These are phyloP conservation scores for Pygocentrus nattereri DNA, from an alignment of 2,797 vertebrate species.

Conservation along the genomic window DNA sequence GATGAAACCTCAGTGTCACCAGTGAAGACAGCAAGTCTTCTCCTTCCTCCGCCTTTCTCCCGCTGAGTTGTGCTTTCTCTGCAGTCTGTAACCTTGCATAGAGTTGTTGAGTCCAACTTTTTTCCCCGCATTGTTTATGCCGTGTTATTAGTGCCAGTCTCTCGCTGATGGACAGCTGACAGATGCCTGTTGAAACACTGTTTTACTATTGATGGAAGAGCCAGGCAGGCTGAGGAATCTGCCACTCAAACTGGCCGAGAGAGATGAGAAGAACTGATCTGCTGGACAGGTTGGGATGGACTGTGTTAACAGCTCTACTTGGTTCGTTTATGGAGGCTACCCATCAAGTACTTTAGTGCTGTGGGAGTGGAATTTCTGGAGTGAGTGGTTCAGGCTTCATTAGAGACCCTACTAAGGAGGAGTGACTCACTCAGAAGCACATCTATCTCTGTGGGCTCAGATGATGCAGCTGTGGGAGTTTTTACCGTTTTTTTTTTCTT, in stretches of 20 bases:
- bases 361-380: constrained; percentile 3
- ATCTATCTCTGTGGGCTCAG: background rate
- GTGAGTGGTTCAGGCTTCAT: constrained; percentile 1
- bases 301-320: constrained; percentile 37
- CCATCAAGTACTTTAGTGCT: constrained; percentile 16
- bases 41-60: constrained; percentile 34
- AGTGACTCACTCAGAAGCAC: constrained; percentile 10
- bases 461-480: constrained; percentile 10
- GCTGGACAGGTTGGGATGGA: constrained; percentile 9
- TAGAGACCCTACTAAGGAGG: background rate
- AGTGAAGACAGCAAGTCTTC: constrained; percentile 31
- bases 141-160: constrained; percentile 45
- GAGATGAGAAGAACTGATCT: constrained; percentile 21
- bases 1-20: constrained; percentile 57
- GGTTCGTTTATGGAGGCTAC: constrained; percentile 34
- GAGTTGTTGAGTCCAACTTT: constrained; percentile 21
- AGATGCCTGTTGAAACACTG: constrained; percentile 58
- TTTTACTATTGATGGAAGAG: constrained; percentile 57
- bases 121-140: constrained; percentile 46
- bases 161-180: constrained; percentile 67
- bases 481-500: background rate
- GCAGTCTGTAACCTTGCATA: constrained; percentile 24
- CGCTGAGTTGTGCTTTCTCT: constrained; percentile 22
- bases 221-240: constrained; percentile 43
- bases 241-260: constrained; percentile 26